phyloP scores from a whole-genome alignment of 2,797 vertebrate species.

The Amniataba percoides region DNA sequence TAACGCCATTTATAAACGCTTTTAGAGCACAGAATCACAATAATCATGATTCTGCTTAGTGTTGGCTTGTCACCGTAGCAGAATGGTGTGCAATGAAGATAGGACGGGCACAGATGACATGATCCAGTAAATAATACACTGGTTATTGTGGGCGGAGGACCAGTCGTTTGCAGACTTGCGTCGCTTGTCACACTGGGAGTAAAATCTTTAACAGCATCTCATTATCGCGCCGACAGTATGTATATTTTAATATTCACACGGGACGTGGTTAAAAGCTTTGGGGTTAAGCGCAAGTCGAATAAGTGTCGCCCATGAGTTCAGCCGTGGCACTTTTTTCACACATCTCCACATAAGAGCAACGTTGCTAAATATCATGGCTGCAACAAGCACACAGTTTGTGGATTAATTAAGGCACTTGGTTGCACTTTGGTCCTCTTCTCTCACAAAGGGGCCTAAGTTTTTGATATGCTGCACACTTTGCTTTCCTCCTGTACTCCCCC shows the following conservation, averaged over 20 bases:
- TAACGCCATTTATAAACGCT: background rate
- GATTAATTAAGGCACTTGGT: slow-evolving; percentile 36
- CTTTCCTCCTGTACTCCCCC: background rate
- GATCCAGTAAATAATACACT: background rate
- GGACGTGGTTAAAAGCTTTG: slow-evolving; percentile 35
- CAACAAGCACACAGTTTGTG: slow-evolving; percentile 7
- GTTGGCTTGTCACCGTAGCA: slow-evolving; percentile 5
- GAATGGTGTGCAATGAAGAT: background rate
- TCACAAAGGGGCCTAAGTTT: slow-evolving; percentile 5
- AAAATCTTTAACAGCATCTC: slow-evolving; percentile 37
- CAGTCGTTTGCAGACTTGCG: slow-evolving; percentile 4
- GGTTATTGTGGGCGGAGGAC: slow-evolving; percentile 10
- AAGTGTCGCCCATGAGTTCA: background rate
- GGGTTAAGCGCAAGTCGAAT: slow-evolving; percentile 16
- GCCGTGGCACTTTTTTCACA: background rate
- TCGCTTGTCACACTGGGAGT: slow-evolving; percentile 25
- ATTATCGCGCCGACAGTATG: slow-evolving; percentile 33
- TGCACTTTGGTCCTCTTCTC: slow-evolving; percentile 19
- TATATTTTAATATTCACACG: slow-evolving; percentile 30
- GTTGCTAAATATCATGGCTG: background rate
- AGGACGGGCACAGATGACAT: slow-evolving; percentile 11
- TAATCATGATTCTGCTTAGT: slow-evolving; percentile 19
- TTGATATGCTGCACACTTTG: background rate
- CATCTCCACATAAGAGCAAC: background rate
- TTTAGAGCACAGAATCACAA: slow-evolving; percentile 16